Evolutionary conservation across 2,113 vertebrate species (phyloP).

Genomic region (Serinus canaria): DNA sequence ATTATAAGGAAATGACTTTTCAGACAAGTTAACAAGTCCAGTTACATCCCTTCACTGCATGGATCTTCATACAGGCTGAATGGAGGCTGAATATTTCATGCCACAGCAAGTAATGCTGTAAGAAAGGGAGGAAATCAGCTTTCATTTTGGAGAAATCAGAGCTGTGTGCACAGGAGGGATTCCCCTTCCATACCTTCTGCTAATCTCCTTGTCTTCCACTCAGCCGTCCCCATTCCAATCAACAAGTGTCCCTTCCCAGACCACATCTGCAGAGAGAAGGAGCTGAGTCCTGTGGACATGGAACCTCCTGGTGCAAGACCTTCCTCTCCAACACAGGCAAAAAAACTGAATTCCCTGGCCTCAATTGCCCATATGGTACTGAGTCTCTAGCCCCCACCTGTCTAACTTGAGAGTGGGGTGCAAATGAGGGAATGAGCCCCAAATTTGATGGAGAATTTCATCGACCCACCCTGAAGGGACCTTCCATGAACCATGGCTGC

Average conservation of each 20-base stretch:
- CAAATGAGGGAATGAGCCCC: neutral
- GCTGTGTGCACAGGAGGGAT: neutral
- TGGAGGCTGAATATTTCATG: neutral
- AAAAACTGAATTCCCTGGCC: neutral
- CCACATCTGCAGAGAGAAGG: neutral
- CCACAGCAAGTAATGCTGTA: neutral
- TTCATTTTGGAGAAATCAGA: neutral
- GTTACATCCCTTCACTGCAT: neutral
- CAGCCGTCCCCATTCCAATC: neutral
- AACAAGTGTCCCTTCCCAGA: neutral
- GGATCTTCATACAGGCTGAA: neutral
- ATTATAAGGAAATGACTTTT: neutral
- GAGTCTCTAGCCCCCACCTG: neutral
- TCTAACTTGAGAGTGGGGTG: accelerated
- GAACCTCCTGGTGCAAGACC: neutral
- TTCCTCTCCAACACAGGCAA: neutral
- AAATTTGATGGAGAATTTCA: neutral
- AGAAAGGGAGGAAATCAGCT: conserved; percentile 25
- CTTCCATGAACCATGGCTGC: neutral
- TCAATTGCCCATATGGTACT: accelerated
- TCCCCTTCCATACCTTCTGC: neutral
- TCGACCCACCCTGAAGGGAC: neutral
- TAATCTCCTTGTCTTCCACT: neutral
- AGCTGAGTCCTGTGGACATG: no score
- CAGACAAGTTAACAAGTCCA: neutral